Evolutionary conservation across 1,140 invertebrate species (phyloP).

Genomic region (Anagrus nilaparvatae): DNA sequence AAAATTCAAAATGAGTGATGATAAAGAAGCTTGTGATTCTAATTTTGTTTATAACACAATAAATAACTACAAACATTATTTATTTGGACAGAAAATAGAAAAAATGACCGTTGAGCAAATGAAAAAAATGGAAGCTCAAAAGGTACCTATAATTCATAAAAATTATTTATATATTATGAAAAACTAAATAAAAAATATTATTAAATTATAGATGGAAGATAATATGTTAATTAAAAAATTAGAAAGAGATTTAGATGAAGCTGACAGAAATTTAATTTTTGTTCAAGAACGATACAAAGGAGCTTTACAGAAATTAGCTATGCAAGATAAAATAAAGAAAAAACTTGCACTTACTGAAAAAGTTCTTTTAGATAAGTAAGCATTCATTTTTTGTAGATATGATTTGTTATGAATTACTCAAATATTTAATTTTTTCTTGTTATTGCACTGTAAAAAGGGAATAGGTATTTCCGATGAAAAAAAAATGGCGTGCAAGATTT

Average conservation of each 20-base stretch:
- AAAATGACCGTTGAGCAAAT: conserved; percentile 9
- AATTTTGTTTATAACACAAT: too few relatives aligned
- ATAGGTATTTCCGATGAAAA: too few relatives aligned
- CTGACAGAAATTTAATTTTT: conserved; percentile 1
- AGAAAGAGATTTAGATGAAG: conserved; percentile 4
- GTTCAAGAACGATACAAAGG: conserved; percentile 5
- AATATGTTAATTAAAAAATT: conserved; percentile 10
- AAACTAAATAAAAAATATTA: background rate
- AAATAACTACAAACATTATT: too few relatives aligned
- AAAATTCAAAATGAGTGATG: too few relatives aligned
- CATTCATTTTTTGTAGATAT: background rate
- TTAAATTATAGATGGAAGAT: conserved; percentile 7
- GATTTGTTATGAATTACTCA: background rate
- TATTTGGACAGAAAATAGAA: conserved; percentile 7
- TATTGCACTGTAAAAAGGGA: too few relatives aligned
- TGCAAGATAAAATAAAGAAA: conserved; percentile 4
- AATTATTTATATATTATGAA: background rate
- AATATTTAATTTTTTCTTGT: background rate
- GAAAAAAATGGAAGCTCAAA: conserved; percentile 12
- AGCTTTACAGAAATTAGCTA: background rate
- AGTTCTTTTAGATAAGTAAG: conserved; percentile 11
- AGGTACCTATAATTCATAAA: conserved; percentile 2
- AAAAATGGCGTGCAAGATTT: too few relatives aligned
- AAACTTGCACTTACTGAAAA: conserved; percentile 4
- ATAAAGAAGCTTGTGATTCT: too few relatives aligned